phyloP scores from a whole-genome alignment of 2,797 vertebrate genomes.

The Pristis pectinata region DNA sequence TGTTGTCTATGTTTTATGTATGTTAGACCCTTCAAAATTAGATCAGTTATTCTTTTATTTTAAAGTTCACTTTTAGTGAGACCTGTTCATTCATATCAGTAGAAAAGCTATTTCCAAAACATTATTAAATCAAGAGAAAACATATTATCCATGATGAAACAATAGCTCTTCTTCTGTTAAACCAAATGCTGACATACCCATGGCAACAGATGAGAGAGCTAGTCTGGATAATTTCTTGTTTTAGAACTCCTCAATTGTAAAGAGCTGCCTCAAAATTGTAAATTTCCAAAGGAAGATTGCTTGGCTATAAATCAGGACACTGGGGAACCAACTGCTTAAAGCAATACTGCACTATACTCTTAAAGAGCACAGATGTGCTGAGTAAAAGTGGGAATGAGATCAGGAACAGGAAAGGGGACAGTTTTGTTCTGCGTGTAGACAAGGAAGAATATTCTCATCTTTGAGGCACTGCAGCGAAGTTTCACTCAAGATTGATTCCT shows the following conservation, averaged over 20 bases:
- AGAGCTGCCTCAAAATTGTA: background rate
- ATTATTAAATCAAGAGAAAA: background rate
- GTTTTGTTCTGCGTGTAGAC: too few species aligned
- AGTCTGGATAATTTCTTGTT: background rate
- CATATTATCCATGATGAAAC: background rate
- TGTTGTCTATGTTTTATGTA: background rate
- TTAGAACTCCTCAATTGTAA: background rate
- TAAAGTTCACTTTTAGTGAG: background rate
- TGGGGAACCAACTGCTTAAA: background rate
- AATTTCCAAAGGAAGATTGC: background rate
- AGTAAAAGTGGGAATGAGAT: too few species aligned
- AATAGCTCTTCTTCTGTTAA: background rate
- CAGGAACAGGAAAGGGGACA: too few species aligned
- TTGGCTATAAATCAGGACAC: background rate
- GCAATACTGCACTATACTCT: background rate
- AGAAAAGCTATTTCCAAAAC: background rate
- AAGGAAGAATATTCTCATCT: too few species aligned
- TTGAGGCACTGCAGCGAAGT: too few species aligned
- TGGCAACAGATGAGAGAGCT: background rate
- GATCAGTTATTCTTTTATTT: background rate
- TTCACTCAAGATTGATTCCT: too few species aligned
- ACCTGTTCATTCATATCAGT: background rate
- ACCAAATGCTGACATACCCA: background rate
- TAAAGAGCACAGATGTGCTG: background rate
- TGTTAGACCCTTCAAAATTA: background rate